Conservation (phyloP, 2,113 vertebrate species). For the Odontesthes bonariensis region DNA sequence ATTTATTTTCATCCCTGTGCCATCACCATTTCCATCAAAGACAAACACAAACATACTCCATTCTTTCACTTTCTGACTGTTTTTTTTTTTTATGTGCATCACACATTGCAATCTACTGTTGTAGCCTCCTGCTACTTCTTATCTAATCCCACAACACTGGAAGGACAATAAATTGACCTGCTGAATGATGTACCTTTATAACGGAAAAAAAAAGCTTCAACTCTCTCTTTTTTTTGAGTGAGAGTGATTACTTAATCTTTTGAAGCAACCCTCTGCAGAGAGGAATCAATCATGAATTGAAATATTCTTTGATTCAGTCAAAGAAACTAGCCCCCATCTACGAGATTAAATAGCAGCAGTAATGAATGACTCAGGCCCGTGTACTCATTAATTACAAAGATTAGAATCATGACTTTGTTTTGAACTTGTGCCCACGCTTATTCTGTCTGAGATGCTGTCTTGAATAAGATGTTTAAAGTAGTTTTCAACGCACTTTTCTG, state of each 20-base stretch:
- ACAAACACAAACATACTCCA: not conserved
- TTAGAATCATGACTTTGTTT: conserved; percentile 66
- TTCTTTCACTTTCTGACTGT: not conserved
- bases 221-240: conserved; percentile 38
- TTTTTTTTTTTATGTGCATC: conserved; percentile 9
- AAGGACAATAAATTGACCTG: conserved; percentile 22
- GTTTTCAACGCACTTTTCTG: not conserved
- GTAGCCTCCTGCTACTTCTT: conserved; percentile 15
- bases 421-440: conserved; percentile 31
- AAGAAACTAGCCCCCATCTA: conserved; percentile 58
- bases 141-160: not conserved
- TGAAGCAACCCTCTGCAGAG: conserved; percentile 29
- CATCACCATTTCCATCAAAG: conserved; percentile 6
- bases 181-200: conserved; percentile 17
- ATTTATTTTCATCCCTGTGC: conserved; percentile 32
- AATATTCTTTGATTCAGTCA: conserved; percentile 63
- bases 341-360: conserved; percentile 64
- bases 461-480: not conserved
- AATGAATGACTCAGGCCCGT: conserved; percentile 66
- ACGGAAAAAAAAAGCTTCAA: conserved; percentile 16
- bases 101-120: conserved; percentile 23
- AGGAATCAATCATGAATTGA: conserved; percentile 64
- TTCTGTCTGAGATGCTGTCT: conserved; percentile 1
- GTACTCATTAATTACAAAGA: conserved; percentile 68
- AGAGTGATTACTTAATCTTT: conserved; percentile 63